A percentile compares a stretch with the other conserved stretches of the same genome.
These are phyloP conservation scores for Leptothorax acervorum DNA, from an alignment of 2,888 invertebrate species.

Conservation along the genomic window DNA sequence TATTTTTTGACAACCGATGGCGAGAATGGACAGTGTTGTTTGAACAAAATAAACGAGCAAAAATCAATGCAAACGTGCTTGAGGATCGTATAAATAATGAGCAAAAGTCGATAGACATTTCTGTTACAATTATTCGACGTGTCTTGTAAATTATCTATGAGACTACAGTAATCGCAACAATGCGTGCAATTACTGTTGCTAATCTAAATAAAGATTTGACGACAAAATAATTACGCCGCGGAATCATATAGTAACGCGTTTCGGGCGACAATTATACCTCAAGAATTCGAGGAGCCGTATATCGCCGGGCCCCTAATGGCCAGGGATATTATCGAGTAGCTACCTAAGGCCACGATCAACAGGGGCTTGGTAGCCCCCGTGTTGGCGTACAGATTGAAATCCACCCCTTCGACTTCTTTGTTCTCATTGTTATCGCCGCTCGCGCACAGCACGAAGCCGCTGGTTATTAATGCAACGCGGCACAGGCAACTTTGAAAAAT, in stretches of 20 bases:
- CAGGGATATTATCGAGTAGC: slow-evolving; percentile 45
- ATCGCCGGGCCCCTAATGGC: slow-evolving; percentile 24
- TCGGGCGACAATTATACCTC: slow-evolving; percentile 38
- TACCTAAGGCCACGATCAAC: slow-evolving; percentile 45
- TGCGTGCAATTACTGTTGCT: not conserved
- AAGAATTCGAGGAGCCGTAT: slow-evolving; percentile 9
- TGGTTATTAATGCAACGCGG: slow-evolving; percentile 74
- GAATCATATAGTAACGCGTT: not conserved
- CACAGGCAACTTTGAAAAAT: slow-evolving; percentile 75
- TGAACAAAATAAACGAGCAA: not conserved
- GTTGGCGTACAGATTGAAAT: slow-evolving; percentile 73
- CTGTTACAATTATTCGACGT: not conserved
- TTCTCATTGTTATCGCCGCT: slow-evolving; percentile 76
- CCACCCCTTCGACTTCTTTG: slow-evolving; percentile 74
- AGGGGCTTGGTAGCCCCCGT: slow-evolving; percentile 65
- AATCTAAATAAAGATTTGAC: slow-evolving; percentile 1
- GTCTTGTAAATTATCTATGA: not conserved
- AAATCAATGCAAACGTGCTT: not conserved
- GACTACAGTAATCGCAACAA: not conserved
- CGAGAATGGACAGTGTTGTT: not conserved
- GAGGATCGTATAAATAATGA: not conserved
- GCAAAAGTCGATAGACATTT: not conserved
- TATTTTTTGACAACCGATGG: not conserved
- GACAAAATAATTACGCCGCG: slow-evolving; percentile 33
- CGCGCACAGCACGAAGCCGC: slow-evolving; percentile 72